Evolutionary conservation across 2,113 vertebrate genomes (phyloP).

Genomic region (Perca fluviatilis): DNA sequence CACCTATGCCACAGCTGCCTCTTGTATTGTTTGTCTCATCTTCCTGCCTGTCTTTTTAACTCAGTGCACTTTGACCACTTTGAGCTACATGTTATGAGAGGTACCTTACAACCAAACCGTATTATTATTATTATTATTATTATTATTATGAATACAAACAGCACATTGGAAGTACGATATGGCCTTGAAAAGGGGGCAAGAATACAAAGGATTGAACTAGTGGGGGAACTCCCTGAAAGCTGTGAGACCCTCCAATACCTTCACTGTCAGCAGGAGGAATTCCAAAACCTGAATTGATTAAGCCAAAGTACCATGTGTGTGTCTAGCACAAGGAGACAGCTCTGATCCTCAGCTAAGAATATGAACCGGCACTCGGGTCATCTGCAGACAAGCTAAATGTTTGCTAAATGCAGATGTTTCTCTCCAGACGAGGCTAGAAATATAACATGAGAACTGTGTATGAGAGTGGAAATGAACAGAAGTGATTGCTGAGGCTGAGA

Average conservation of each 20-base stretch:
- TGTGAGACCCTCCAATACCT: not conserved
- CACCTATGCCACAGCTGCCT: too few species aligned
- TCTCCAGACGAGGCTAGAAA: not conserved
- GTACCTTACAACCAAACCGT: not conserved
- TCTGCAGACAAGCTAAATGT: not conserved
- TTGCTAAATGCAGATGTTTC: not conserved
- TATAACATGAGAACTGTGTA: not conserved
- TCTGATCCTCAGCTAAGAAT: not conserved
- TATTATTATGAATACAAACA: constrained; percentile 1
- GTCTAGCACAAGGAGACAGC: not conserved
- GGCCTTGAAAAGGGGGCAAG: not conserved
- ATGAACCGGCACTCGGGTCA: not conserved
- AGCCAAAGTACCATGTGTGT: not conserved
- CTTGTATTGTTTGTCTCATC: not conserved
- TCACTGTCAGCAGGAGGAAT: not conserved
- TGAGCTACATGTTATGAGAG: not conserved
- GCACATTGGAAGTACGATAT: not conserved
- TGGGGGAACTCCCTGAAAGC: constrained; percentile 16
- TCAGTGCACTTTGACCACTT: too few species aligned
- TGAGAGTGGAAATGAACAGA: not conserved
- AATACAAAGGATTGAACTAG: not conserved
- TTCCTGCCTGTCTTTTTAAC: too few species aligned
- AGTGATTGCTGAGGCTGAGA: not conserved
- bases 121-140: constrained; percentile 1
- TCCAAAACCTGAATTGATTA: constrained; percentile 6